Conservation (phyloP, 2,888 invertebrate species). For the Encarsia formosa region DNA sequence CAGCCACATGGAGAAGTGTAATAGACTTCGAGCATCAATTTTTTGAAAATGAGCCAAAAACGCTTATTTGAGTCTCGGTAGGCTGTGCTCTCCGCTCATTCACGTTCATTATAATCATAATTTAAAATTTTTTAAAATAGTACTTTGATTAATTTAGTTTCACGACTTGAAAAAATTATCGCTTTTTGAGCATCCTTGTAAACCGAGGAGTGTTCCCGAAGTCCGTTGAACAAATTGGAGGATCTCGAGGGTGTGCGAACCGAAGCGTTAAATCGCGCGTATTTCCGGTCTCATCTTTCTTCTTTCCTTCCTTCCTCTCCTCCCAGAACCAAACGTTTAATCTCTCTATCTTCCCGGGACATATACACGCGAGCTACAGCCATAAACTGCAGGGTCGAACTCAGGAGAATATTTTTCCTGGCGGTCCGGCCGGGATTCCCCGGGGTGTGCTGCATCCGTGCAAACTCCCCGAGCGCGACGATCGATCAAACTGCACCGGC, state of each 20-base stretch:
- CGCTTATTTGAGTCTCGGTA: too few relatives aligned
- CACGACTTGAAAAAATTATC: too few relatives aligned
- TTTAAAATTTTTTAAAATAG: too few relatives aligned
- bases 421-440: conserved; percentile 4
- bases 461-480: conserved; percentile 16
- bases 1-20: too few relatives aligned
- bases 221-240: conserved; percentile 11
- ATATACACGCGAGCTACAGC: background rate
- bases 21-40: too few relatives aligned
- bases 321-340: background rate
- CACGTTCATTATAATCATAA: too few relatives aligned
- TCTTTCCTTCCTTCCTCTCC: background rate
- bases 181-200: too few relatives aligned
- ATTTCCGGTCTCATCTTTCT: background rate
- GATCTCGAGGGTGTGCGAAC: background rate
- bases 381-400: background rate
- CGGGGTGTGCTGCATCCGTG: conserved; percentile 9
- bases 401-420: conserved; percentile 8
- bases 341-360: conserved; percentile 8
- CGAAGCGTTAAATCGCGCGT: conserved; percentile 11
- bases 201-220: too few relatives aligned
- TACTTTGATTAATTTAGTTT: too few relatives aligned
- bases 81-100: too few relatives aligned
- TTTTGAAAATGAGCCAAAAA: too few relatives aligned
- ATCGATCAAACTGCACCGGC: conserved; percentile 24